phyloP scores from a whole-genome alignment of 2,888 invertebrate species.

The Nephrotoma appendiculata region DNA sequence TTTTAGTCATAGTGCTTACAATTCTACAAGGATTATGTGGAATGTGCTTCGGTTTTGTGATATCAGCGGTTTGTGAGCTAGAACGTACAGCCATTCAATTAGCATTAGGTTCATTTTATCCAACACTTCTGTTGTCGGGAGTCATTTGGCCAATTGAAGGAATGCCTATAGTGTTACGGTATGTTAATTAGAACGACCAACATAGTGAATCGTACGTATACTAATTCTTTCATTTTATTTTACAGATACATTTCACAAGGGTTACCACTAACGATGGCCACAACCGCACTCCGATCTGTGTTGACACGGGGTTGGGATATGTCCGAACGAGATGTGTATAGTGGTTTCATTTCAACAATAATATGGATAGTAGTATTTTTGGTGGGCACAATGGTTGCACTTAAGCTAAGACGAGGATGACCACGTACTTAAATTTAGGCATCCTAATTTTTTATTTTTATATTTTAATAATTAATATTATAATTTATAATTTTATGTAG shows the following conservation, averaged over 20 bases:
- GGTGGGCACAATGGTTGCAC: slow-evolving; percentile 61
- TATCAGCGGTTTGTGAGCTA: slow-evolving; percentile 81
- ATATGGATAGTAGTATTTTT: slow-evolving; percentile 75
- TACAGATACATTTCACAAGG: slow-evolving; percentile 58
- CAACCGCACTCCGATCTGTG: slow-evolving; percentile 76
- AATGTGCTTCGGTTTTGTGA: slow-evolving; percentile 93
- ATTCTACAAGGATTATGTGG: slow-evolving; percentile 85
- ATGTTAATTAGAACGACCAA: slow-evolving; percentile 3
- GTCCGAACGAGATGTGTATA: slow-evolving; percentile 66
- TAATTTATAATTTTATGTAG: neutral
- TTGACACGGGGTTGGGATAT: slow-evolving; percentile 80
- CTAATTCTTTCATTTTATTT: slow-evolving; percentile 5
- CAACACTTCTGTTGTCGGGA: slow-evolving; percentile 79
- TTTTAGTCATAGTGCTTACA: slow-evolving; percentile 71
- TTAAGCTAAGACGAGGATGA: slow-evolving; percentile 69
- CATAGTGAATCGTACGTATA: neutral
- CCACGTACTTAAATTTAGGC: neutral
- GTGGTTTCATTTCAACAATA: slow-evolving; percentile 73
- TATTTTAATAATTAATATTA: neutral
- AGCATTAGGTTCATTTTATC: slow-evolving; percentile 89
- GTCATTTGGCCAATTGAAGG: slow-evolving; percentile 96
- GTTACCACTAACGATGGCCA: slow-evolving; percentile 81
- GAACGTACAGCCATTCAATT: slow-evolving; percentile 88
- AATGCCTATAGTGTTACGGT: slow-evolving; percentile 70
- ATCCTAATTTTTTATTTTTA: neutral